Evolutionary conservation across 2,113 vertebrate species (phyloP).

Genomic region (Cyanistes caeruleus): DNA sequence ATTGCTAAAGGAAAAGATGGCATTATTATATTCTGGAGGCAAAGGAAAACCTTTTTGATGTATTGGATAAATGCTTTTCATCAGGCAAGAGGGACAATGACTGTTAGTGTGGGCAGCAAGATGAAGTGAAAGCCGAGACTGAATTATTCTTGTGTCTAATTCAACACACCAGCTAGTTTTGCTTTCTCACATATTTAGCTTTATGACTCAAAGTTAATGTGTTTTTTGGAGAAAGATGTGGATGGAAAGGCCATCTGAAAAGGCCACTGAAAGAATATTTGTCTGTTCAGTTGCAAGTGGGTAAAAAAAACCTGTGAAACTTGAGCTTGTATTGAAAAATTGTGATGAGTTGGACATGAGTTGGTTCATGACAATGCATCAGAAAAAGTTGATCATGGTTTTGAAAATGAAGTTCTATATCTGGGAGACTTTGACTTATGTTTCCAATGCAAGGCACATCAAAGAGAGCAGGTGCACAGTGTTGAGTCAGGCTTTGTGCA

Average conservation of each 20-base stretch:
- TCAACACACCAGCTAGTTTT: not conserved
- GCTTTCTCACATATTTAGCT: not conserved
- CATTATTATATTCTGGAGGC: not conserved
- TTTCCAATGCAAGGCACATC: not conserved
- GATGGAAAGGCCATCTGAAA: not conserved
- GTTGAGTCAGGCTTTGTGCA: not conserved
- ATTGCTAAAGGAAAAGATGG: not conserved
- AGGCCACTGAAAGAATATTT: not conserved
- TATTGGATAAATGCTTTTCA: not conserved
- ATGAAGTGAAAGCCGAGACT: not conserved
- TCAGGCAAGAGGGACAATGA: not conserved
- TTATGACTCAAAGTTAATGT: not conserved
- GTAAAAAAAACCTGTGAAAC: not conserved
- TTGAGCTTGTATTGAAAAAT: not conserved
- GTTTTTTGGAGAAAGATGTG: not conserved
- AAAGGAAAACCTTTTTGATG: not conserved
- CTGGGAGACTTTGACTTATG: not conserved
- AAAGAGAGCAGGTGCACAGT: not conserved
- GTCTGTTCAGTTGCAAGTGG: not conserved
- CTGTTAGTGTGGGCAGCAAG: constrained; percentile 1
- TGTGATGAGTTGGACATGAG: too few relatives aligned
- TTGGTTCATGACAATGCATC: accelerated
- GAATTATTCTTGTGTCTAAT: not conserved
- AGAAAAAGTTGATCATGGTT: not conserved
- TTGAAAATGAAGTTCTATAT: not conserved